Conservation (phyloP, 2,888 invertebrate genomes). For the Caenorhabditis wallacei region DNA sequence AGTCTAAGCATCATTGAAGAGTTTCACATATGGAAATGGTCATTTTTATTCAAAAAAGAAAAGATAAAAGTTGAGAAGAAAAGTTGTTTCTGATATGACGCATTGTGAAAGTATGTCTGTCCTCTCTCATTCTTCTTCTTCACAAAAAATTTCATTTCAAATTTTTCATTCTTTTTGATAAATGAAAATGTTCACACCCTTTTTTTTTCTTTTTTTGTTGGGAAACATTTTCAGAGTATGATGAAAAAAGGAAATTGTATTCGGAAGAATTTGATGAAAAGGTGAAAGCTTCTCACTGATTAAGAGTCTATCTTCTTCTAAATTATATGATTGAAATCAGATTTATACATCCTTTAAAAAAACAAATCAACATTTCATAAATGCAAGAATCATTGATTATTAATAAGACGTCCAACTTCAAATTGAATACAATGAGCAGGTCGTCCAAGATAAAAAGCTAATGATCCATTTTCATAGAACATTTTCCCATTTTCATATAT, state of each 20-base stretch:
- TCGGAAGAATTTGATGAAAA: no score
- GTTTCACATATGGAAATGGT: no score
- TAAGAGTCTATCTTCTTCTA: no score
- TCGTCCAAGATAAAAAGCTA: background rate
- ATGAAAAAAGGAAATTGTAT: background rate
- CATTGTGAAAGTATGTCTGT: conserved; percentile 19
- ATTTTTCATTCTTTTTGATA: conserved; percentile 19
- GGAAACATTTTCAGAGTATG: background rate
- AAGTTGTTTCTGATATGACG: conserved; percentile 9
- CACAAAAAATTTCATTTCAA: background rate
- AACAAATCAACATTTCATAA: no score
- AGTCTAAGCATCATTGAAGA: no score
- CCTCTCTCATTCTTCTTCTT: background rate
- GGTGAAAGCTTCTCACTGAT: no score
- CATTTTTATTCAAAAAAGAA: no score
- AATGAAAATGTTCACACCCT: conserved; percentile 7
- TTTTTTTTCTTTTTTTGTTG: background rate
- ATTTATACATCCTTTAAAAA: no score
- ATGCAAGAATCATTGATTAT: no score
- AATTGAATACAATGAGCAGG: background rate
- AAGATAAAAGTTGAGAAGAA: no score
- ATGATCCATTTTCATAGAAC: background rate
- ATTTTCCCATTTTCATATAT: background rate
- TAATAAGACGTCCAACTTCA: background rate
- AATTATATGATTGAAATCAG: no score